Evolutionary conservation across 2,888 invertebrate species (phyloP), one percentile per base, ranked within the genome.

Genomic region (Ochropleura leucogaster): DNA sequence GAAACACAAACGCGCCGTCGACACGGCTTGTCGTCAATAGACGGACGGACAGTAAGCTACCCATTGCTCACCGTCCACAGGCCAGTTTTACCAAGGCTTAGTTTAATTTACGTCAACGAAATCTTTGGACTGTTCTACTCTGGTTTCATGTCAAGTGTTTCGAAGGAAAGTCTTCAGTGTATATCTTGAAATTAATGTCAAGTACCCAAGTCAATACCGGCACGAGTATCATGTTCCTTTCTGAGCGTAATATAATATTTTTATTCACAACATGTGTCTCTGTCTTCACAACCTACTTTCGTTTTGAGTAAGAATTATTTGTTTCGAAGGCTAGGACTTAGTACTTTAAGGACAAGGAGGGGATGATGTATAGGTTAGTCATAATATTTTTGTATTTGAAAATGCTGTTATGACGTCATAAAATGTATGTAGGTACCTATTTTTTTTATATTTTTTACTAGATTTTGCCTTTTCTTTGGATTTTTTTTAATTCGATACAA

Each of bases 131-230:
- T 49, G 12, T 46, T 16, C 12, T 42, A 53, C 46, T 64, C 42
- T 16, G 10, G 4, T 64, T 30, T 30, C 9, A 57, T 5, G 49
- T 71, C 53, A 53, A 75, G 51, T 42, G 30, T 47, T 60, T 53
- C 42, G 16, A 4, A n/a, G 47, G 40, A 77, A 77, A 55, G 30
- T 16, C 51, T 53, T 30, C 9, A 51, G 51, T 62, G 14, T 55
- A 46, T 44, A 51, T 60, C 18, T 47, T 62, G 44, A 40, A 51
- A 49, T 62, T 10, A 63, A 78, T 55, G 49, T 79, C 49, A 63
- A 76, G 63, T 79, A 44, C 44, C 40, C 14, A 55, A 79, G 47
- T 78, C 42, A 75, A 70, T 53, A 30, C 16, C 46, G 46, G 9
- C 51, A 42, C 4, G 70, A 53, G 42, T 49, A 40, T 20, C 75